These are phyloP conservation scores for Apamea anceps DNA, from an alignment of 2,888 invertebrate genomes.

Conservation along the genomic window DNA sequence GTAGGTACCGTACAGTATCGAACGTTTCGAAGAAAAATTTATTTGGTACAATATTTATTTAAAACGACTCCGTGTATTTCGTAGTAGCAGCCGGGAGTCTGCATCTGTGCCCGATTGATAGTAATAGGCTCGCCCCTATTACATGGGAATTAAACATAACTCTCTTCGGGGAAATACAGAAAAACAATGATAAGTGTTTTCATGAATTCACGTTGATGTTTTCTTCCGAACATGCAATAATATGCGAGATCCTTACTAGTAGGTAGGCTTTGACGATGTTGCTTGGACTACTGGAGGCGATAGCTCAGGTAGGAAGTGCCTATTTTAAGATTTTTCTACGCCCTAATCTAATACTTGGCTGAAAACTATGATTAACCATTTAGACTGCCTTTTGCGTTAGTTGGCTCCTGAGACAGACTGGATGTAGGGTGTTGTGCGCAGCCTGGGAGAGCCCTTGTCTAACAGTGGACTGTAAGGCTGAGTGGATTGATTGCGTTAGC, in stretches of 20 bases:
- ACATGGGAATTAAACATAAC: no score
- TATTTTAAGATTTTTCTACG: no score
- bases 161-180: no score
- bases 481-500: not conserved
- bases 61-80: no score
- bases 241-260: not conserved
- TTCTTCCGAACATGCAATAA: not conserved
- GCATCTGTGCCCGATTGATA: not conserved
- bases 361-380: not conserved
- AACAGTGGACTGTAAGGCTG: no score
- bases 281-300: not conserved
- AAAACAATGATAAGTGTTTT: no score
- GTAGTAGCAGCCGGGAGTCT: no score
- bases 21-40: not conserved
- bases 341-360: not conserved
- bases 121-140: no score
- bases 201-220: not conserved
- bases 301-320: not conserved
- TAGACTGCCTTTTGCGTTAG: not conserved
- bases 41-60: not conserved
- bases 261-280: not conserved
- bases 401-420: not conserved
- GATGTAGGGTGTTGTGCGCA: not conserved
- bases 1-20: not conserved
- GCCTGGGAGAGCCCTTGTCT: no score